Conservation (phyloP, 2,888 invertebrate genomes). For the Cheilosia pagana region DNA sequence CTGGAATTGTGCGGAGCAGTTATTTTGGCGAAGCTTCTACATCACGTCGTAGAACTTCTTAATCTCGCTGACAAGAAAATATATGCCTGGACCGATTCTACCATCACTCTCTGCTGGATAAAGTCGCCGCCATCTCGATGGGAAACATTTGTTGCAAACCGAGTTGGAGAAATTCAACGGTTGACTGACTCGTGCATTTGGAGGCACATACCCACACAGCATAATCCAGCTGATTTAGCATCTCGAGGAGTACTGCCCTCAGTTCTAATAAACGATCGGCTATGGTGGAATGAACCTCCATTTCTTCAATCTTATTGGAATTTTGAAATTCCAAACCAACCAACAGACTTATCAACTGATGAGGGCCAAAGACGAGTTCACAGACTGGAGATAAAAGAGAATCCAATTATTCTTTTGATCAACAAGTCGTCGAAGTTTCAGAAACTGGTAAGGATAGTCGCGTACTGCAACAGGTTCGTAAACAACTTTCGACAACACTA, state of each 20-base stretch:
- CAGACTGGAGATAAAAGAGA: not conserved
- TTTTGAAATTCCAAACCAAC: not conserved
- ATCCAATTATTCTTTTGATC: not conserved
- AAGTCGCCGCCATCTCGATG: conserved; percentile 7
- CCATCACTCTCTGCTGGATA: conserved; percentile 67
- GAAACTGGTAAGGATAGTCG: too few relatives aligned
- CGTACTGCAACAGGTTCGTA: not conserved
- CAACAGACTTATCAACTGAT: not conserved
- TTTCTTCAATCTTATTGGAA: not conserved
- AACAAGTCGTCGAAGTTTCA: not conserved
- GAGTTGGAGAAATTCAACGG: conserved; percentile 61
- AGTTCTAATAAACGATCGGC: not conserved
- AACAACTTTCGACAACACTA: not conserved
- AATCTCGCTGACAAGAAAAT: not conserved
- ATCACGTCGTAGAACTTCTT: not conserved
- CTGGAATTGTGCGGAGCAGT: conserved; percentile 6
- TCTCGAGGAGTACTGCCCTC: conserved; percentile 39
- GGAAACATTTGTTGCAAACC: conserved; percentile 61
- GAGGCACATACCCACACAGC: conserved; percentile 55
- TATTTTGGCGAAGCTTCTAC: not conserved
- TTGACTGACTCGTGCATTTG: conserved; percentile 29
- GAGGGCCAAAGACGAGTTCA: conserved; percentile 3
- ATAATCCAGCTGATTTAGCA: conserved; percentile 69
- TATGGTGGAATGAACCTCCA: not conserved
- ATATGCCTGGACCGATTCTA: conserved; percentile 43